A percentile compares a stretch with the other conserved stretches of the same genome.
Conservation (phyloP, 92 coral and sea anemone genomes). For the Palythoa caribaeorum region DNA sequence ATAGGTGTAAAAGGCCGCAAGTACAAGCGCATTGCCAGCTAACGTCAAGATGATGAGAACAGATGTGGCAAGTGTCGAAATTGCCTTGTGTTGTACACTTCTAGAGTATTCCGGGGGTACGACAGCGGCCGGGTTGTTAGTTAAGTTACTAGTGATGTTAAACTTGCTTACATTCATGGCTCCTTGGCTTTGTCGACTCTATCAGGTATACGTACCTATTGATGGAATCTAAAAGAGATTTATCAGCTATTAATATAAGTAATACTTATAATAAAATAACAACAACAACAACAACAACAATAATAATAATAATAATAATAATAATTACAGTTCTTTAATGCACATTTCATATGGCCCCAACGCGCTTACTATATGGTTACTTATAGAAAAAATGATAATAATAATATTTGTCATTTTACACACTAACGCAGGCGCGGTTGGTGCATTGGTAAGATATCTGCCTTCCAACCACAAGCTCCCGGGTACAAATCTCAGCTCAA, state of each 20-base stretch:
- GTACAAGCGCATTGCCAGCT: slow-evolving; percentile 88
- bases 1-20: slow-evolving; percentile 85
- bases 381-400: no score
- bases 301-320: background rate
- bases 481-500: no score
- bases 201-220: background rate
- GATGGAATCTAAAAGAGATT: background rate
- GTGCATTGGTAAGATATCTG: no score
- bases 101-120: slow-evolving; percentile 1
- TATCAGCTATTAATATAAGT: no score
- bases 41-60: slow-evolving; percentile 84
- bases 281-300: background rate
- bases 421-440: no score
- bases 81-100: slow-evolving; percentile 72
- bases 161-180: background rate
- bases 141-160: background rate
- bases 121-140: background rate
- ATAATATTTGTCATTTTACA: no score
- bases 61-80: slow-evolving; percentile 82
- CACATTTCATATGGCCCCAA: background rate
- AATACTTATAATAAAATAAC: no score
- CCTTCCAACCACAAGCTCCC: no score
- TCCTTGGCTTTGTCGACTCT: background rate
- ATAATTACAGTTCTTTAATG: background rate
- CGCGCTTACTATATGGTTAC: no score